phyloP scores from a whole-genome alignment of 2,888 invertebrate species.

The Perizoma flavofasciatum region DNA sequence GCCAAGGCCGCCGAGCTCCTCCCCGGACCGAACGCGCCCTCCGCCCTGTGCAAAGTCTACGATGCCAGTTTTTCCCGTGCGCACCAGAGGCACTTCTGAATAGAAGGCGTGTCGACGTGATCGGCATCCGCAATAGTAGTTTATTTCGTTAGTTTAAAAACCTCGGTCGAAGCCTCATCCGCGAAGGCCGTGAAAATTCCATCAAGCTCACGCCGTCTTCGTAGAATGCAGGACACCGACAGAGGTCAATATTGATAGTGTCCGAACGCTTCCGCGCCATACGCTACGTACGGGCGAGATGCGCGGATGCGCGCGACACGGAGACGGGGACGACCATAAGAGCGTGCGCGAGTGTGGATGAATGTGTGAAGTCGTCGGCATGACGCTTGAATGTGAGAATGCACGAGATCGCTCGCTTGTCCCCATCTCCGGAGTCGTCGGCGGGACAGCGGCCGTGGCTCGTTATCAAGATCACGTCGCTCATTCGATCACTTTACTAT shows the following conservation, averaged over 20 bases:
- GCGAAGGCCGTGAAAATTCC: conserved; percentile 51
- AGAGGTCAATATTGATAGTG: conserved; percentile 73
- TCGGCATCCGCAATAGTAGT: conserved; percentile 81
- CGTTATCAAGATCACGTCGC: conserved; percentile 81
- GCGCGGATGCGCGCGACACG: conserved; percentile 63
- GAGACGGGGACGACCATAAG: conserved; percentile 79
- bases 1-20: conserved; percentile 87
- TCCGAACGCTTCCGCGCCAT: conserved; percentile 65
- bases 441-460: conserved; percentile 77
- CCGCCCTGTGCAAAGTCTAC: conserved; percentile 92
- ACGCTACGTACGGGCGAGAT: conserved; percentile 59
- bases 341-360: conserved; percentile 75
- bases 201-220: conserved; percentile 52
- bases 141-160: conserved; percentile 74
- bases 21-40: conserved; percentile 83
- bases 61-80: conserved; percentile 93
- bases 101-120: conserved; percentile 69
- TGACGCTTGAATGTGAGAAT: conserved; percentile 47
- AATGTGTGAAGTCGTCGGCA: conserved; percentile 59
- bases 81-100: conserved; percentile 83
- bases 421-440: conserved; percentile 75
- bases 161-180: conserved; percentile 74
- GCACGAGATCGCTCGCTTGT: conserved; percentile 75
- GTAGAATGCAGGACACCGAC: conserved; percentile 69
- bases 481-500: conserved; percentile 80